phyloP scores from a whole-genome alignment of 2,797 vertebrate species.

The Squalus acanthias region DNA sequence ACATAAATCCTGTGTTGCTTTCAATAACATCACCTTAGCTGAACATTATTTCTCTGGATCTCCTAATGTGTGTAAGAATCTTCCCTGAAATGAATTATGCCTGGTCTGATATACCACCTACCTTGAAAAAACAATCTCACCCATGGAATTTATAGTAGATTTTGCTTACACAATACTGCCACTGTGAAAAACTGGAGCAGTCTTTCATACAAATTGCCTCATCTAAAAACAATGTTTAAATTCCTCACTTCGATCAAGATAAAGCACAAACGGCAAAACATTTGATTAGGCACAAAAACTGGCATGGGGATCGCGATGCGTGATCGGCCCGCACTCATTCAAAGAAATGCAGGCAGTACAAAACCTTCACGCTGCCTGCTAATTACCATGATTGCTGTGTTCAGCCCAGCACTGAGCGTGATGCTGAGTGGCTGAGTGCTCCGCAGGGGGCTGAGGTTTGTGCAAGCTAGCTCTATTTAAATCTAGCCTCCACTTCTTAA shows the following conservation, averaged over 20 bases:
- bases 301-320: too few relatives aligned
- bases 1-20: neutral
- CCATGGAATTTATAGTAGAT: conserved; percentile 14
- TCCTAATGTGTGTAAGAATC: neutral
- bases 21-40: conserved; percentile 21
- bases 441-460: too few relatives aligned
- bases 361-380: too few relatives aligned
- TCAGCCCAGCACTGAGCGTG: too few relatives aligned
- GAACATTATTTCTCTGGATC: neutral
- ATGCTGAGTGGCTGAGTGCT: too few relatives aligned
- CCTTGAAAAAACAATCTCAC: neutral
- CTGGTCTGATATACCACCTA: conserved; percentile 1
- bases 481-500: too few relatives aligned
- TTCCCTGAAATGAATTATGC: conserved; percentile 23
- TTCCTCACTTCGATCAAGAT: neutral
- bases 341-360: too few relatives aligned
- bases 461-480: too few relatives aligned
- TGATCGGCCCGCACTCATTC: too few relatives aligned
- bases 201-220: conserved; percentile 6
- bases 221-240: neutral
- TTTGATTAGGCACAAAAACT: too few relatives aligned
- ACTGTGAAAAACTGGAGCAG: neutral
- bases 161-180: neutral
- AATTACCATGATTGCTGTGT: too few relatives aligned
- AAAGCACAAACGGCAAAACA: neutral